phyloP scores from a whole-genome alignment of 2,888 invertebrate genomes.

The Melipona beecheii region DNA sequence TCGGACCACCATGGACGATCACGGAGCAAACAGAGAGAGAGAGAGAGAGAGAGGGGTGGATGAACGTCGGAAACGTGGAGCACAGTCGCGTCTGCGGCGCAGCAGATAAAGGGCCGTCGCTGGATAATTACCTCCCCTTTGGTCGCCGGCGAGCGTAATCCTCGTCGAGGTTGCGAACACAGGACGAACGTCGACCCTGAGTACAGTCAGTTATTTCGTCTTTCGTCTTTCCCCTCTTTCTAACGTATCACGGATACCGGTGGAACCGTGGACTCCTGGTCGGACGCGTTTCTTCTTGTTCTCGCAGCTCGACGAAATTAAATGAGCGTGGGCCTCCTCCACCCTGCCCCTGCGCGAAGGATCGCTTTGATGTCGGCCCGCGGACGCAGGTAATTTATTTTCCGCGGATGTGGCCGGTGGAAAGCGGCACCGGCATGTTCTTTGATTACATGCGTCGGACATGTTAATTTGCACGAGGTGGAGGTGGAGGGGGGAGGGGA shows the following conservation, averaged over 20 bases:
- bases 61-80: slow-evolving; percentile 21
- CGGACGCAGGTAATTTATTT: slow-evolving; percentile 63
- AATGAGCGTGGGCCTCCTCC: slow-evolving; percentile 48
- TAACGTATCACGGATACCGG: no score
- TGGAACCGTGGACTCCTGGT: no score
- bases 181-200: background rate
- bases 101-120: slow-evolving; percentile 59
- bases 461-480: slow-evolving; percentile 61
- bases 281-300: slow-evolving; percentile 16
- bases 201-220: slow-evolving; percentile 27
- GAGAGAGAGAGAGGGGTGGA: background rate
- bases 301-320: slow-evolving; percentile 54
- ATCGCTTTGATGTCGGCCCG: slow-evolving; percentile 62
- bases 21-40: background rate
- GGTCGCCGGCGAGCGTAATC: slow-evolving; percentile 40
- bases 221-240: background rate
- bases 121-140: slow-evolving; percentile 67
- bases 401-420: slow-evolving; percentile 15
- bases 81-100: slow-evolving; percentile 48
- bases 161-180: slow-evolving; percentile 41
- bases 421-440: slow-evolving; percentile 43
- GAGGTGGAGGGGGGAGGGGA: background rate
- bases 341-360: background rate
- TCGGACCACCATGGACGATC: background rate
- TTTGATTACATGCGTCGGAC: slow-evolving; percentile 63